phyloP scores from a whole-genome alignment of 2,797 vertebrate species.

The Sebastes alutus region DNA sequence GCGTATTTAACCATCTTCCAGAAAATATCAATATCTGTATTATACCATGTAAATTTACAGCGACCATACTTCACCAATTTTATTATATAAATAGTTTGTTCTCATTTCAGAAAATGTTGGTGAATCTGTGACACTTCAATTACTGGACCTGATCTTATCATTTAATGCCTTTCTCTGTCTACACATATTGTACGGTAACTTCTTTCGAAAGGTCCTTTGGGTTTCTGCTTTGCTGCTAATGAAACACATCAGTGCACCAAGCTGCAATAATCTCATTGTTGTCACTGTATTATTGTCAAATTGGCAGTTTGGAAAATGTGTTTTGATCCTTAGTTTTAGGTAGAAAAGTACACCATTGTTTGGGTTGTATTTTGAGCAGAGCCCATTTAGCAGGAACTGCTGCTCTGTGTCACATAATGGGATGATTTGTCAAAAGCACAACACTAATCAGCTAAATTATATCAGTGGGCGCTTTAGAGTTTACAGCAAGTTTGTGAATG shows the following conservation, averaged over 20 bases:
- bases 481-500: slow-evolving; percentile 41
- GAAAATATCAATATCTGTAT: background rate
- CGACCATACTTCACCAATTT: background rate
- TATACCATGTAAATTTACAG: background rate
- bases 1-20: background rate
- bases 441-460: slow-evolving; percentile 40
- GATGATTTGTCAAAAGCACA: slow-evolving; percentile 41
- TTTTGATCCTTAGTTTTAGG: background rate
- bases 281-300: background rate
- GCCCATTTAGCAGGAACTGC: slow-evolving; percentile 16
- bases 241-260: background rate
- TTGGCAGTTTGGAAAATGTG: slow-evolving; percentile 1
- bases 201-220: background rate
- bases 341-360: background rate
- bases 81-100: background rate
- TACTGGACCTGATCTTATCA: background rate
- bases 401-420: slow-evolving; percentile 30
- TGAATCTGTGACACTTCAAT: background rate
- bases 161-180: background rate
- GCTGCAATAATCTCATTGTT: background rate
- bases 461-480: slow-evolving; percentile 27
- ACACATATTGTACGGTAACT: background rate
- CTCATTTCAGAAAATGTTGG: background rate
- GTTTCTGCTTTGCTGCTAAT: background rate
- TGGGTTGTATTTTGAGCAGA: background rate